Percentiles rank a stretch among this genome's conserved stretches.
Evolutionary conservation across 2,888 invertebrate species (phyloP).

Genomic region (Suillia variegata): DNA sequence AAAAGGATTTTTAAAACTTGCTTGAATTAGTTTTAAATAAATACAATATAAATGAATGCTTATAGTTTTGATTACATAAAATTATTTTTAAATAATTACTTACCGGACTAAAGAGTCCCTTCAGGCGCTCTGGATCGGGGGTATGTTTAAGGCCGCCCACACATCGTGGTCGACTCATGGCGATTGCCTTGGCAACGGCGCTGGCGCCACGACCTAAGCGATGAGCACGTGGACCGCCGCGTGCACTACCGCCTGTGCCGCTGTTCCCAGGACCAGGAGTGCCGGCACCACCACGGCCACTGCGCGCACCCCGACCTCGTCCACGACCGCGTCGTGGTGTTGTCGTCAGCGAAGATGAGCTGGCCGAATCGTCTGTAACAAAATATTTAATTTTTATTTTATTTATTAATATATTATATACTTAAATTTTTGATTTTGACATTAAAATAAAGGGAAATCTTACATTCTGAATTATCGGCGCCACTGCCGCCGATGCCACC

Average conservation of each 20-base stretch:
- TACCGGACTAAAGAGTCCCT: conserved; percentile 58
- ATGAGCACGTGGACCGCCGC: conserved; percentile 46
- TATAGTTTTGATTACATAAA: no score
- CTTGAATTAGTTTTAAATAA: no score
- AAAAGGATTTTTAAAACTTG: no score
- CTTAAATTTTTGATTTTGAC: neutral
- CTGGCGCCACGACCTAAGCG: conserved; percentile 57
- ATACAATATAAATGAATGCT: no score
- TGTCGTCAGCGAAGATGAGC: conserved; percentile 26
- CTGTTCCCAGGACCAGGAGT: conserved; percentile 46
- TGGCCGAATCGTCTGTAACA: conserved; percentile 35
- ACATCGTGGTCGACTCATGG: conserved; percentile 52
- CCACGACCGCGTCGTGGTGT: conserved; percentile 44
- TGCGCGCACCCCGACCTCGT: conserved; percentile 43
- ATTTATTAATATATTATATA: conserved; percentile 25
- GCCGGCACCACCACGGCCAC: conserved; percentile 40
- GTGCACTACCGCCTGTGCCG: conserved; percentile 32
- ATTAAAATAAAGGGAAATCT: conserved; percentile 20
- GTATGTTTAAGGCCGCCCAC: conserved; percentile 57
- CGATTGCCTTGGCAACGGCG: conserved; percentile 52
- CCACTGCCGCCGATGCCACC: conserved; percentile 35
- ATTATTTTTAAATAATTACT: no score
- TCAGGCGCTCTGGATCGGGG: conserved; percentile 55
- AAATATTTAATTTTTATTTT: conserved; percentile 27
- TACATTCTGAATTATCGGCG: conserved; percentile 49